These are phyloP conservation scores for Microdon myrmicae DNA, from an alignment of 2,888 invertebrate species.

Conservation along the genomic window DNA sequence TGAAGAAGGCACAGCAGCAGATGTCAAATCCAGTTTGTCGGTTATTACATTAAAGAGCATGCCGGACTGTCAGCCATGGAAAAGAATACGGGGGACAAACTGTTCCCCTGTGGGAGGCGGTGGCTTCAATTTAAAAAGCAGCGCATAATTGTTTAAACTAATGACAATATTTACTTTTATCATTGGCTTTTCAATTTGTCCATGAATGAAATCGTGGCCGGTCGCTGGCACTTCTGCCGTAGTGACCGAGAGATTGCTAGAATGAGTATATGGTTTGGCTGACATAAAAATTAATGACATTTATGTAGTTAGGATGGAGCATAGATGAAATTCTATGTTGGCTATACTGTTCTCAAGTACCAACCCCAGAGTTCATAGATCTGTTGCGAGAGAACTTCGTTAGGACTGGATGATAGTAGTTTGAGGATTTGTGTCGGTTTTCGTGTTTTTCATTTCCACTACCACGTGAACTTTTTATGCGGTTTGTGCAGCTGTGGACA, in stretches of 20 bases:
- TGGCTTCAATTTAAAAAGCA: slow-evolving; percentile 31
- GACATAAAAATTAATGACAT: slow-evolving; percentile 45
- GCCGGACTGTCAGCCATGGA: slow-evolving; percentile 11
- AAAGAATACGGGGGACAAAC: slow-evolving; percentile 5
- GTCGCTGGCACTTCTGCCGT: slow-evolving; percentile 1
- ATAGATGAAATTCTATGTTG: slow-evolving; percentile 19
- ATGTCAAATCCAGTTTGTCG: slow-evolving; percentile 14
- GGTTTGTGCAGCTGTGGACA: slow-evolving; percentile 4
- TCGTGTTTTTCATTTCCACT: slow-evolving; percentile 2
- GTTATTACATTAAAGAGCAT: slow-evolving; percentile 24
- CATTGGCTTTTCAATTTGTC: slow-evolving; percentile 47
- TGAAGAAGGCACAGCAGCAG: slow-evolving; percentile 23
- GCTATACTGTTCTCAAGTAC: slow-evolving; percentile 10
- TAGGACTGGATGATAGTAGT: background rate
- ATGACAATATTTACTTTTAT: slow-evolving; percentile 51
- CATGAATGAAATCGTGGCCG: slow-evolving; percentile 16
- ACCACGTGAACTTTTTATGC: slow-evolving; percentile 12
- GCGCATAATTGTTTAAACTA: slow-evolving; percentile 50
- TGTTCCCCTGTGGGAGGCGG: background rate
- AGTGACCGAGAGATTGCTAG: no score
- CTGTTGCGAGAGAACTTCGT: slow-evolving; percentile 10
- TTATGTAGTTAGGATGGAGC: slow-evolving; percentile 41
- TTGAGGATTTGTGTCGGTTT: background rate
- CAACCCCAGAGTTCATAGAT: no score
- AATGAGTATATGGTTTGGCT: slow-evolving; percentile 1